Evolutionary conservation across 2,888 invertebrate genomes (phyloP), one percentile per base, ranked within the genome.

Genomic region (Lagria hirta): DNA sequence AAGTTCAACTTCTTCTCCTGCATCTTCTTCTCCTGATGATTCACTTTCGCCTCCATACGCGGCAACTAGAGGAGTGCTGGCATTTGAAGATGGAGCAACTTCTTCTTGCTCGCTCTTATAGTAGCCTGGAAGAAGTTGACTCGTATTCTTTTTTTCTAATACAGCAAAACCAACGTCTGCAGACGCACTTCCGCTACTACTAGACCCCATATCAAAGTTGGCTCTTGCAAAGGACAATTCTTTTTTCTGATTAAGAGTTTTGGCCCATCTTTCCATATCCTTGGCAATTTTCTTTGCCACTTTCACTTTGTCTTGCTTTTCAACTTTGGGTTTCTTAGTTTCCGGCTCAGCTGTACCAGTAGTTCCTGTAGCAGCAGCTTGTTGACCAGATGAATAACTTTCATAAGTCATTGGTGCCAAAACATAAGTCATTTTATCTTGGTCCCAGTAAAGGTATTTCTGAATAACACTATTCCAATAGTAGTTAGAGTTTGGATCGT

Each of bases 261-360:
- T 92, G 0, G 98, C 99, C 99, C 99, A 99, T 44, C 86, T 80
- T 64, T 86, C 87, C 90, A 90, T 90, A 58, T 90, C 88, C 74
- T 97, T 97, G 0, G 96, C 96, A 56, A 97, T 96, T 71, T 95
- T 94, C 68, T 97, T 96, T 3, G 97, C 97, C 6, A 94, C 93
- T 73, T 96, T 96, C 0, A 94, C 95, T 74, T 96, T 95, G 60
- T 95, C 95, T 47, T 88, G 89, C 58, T 90, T 90, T 27, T 80
- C 83, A 56, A 81, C 83, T 60, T 82, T 82, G 48, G 77, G 77
- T 68, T 87, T 88, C 69, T 83, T 83, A 49, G 80, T 75, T 60
- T 76, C 75, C 0, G 58, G 58, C 48, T 75, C 74, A 34, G 33
- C 34, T 21, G 35, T 41, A 48, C 57, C 36, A 57, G 54, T 12